Conservation (phyloP, 2,113 vertebrate species). For the Aythya baeri region DNA sequence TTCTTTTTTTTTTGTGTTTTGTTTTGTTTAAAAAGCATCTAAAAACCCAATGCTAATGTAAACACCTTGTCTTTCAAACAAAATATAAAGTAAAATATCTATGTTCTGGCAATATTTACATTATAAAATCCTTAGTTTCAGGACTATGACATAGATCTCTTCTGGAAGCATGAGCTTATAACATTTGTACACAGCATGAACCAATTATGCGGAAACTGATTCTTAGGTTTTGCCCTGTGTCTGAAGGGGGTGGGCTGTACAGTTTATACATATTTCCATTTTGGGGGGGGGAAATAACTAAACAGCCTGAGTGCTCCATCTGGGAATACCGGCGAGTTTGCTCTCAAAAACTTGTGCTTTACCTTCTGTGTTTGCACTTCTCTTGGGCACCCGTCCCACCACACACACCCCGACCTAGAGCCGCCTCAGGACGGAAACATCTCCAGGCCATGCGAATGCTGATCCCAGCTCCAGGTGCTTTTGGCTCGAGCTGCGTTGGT, state of each 20-base stretch:
- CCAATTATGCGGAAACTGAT: slow-evolving; percentile 2
- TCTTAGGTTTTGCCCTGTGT: neutral
- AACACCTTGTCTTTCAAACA: slow-evolving; percentile 47
- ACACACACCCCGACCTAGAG: neutral
- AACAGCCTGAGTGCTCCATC: neutral
- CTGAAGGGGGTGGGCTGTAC: neutral
- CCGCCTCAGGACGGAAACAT: neutral
- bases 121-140: slow-evolving; percentile 49
- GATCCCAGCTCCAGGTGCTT: neutral
- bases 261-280: neutral
- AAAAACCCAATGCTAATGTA: slow-evolving; percentile 54
- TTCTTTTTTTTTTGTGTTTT: neutral
- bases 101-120: slow-evolving; percentile 71
- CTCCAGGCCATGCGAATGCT: neutral
- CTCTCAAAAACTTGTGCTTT: neutral
- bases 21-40: slow-evolving; percentile 19
- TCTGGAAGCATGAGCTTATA: neutral
- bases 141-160: slow-evolving; percentile 3
- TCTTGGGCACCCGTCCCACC: accelerated
- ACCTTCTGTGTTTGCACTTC: neutral
- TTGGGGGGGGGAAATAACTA: neutral
- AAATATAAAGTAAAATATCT: slow-evolving; percentile 71
- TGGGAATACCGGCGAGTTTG: neutral
- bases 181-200: neutral
- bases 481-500: accelerated